Conservation (phyloP, 1,140 invertebrate species). For the Myzus persicae region DNA sequence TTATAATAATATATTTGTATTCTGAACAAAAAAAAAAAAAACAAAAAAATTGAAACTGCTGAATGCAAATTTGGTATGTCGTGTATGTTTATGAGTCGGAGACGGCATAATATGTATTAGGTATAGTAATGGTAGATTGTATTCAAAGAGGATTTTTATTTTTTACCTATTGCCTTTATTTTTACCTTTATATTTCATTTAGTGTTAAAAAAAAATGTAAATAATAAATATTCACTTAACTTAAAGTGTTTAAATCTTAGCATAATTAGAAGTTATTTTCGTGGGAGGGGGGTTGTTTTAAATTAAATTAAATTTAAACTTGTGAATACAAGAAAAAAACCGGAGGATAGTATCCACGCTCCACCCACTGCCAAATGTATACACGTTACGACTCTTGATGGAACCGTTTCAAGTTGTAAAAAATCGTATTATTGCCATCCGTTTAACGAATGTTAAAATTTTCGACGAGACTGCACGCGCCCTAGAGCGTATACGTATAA, state of each 20-base stretch:
- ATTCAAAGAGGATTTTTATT: not conserved
- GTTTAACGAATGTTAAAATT: not conserved
- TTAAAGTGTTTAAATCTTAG: not conserved
- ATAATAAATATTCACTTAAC: too few relatives aligned
- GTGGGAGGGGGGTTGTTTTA: not conserved
- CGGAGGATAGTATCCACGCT: not conserved
- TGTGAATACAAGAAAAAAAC: not conserved
- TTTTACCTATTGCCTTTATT: not conserved
- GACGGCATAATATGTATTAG: too few relatives aligned
- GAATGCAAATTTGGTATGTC: not conserved
- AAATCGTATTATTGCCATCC: not conserved
- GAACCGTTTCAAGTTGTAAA: not conserved
- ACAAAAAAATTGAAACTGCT: not conserved
- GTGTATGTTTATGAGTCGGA: not conserved
- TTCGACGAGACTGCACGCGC: not conserved
- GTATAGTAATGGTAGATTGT: not conserved
- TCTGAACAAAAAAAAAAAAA: not conserved
- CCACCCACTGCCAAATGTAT: not conserved
- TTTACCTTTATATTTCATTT: not conserved
- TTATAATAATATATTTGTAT: not conserved
- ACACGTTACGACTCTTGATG: not conserved
- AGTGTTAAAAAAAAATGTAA: not conserved
- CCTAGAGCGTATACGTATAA: not conserved
- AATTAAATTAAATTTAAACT: not conserved
- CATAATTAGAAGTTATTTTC: not conserved